phyloP scores from a whole-genome alignment of 1,140 invertebrate species.

The Musca vetustissima region DNA sequence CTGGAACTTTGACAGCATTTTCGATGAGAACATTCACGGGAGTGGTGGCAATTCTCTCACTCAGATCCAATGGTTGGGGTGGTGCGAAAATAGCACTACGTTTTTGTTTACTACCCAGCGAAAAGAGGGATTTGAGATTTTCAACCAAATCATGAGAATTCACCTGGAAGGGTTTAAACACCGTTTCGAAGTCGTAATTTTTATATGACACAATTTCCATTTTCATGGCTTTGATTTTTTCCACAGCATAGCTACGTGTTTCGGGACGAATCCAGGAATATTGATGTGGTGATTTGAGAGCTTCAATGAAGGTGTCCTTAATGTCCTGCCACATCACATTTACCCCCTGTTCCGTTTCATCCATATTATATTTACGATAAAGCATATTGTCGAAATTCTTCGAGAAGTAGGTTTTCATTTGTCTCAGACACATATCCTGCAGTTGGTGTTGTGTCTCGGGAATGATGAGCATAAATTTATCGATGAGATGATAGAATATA shows the following conservation, averaged over 20 bases:
- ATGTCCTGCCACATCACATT: slow-evolving; percentile 41
- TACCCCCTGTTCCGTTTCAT: slow-evolving; percentile 34
- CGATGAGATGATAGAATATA: slow-evolving; percentile 37
- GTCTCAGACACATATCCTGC: slow-evolving; percentile 27
- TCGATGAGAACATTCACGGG: slow-evolving; percentile 43
- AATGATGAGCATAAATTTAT: slow-evolving; percentile 28
- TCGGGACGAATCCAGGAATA: slow-evolving; percentile 28
- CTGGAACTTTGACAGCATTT: slow-evolving; percentile 43
- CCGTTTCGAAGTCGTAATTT: slow-evolving; percentile 34
- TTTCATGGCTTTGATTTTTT: slow-evolving; percentile 37
- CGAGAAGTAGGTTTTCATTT: slow-evolving; percentile 37
- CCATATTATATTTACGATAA: slow-evolving; percentile 34
- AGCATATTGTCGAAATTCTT: slow-evolving; percentile 47
- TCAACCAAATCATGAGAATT: slow-evolving; percentile 13
- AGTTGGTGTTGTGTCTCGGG: slow-evolving; percentile 8
- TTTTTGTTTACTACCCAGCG: neutral
- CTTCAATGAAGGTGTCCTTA: slow-evolving; percentile 37
- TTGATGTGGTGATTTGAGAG: slow-evolving; percentile 34
- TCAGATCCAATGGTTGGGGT: slow-evolving; percentile 35
- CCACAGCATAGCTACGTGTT: slow-evolving; percentile 35
- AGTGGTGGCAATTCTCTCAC: slow-evolving; percentile 35
- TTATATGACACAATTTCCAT: slow-evolving; percentile 39
- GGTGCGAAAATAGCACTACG: slow-evolving; percentile 29
- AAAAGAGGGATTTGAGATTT: slow-evolving; percentile 12
- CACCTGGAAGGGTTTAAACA: slow-evolving; percentile 33